Evolutionary conservation across 2,888 invertebrate species (phyloP).

Genomic region (Kryphioiulus occultus): DNA sequence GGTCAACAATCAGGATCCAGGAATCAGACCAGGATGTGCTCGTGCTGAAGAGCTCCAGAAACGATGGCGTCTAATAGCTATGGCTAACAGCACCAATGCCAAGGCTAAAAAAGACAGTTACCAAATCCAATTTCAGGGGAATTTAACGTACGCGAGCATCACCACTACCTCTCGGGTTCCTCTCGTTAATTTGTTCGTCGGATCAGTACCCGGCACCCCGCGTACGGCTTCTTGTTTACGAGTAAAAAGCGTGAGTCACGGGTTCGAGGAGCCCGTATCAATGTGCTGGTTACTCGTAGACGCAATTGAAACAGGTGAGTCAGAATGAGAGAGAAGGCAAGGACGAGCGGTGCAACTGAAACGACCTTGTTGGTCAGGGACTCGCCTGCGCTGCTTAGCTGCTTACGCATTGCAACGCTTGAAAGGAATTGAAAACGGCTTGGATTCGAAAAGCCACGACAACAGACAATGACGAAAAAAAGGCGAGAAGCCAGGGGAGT

Average conservation of each 20-base stretch:
- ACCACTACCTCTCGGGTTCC: background rate
- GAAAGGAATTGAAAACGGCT: background rate
- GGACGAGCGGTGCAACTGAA: constrained; percentile 20
- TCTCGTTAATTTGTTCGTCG: background rate
- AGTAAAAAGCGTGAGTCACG: background rate
- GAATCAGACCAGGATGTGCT: no score
- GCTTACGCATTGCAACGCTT: background rate
- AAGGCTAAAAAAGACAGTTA: background rate
- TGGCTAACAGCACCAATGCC: no score
- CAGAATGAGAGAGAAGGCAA: constrained; percentile 9
- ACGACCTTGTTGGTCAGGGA: constrained; percentile 24
- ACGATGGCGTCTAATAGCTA: no score
- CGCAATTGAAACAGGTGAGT: background rate
- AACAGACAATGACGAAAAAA: constrained; percentile 24
- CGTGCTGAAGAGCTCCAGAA: no score
- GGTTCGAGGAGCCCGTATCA: background rate
- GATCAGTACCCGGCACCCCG: constrained; percentile 20
- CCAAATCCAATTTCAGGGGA: background rate
- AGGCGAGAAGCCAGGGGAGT: background rate
- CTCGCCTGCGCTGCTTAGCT: no score
- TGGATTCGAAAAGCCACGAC: background rate
- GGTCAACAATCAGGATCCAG: no score
- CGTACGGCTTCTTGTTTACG: background rate
- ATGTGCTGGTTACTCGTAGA: background rate
- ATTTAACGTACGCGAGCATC: background rate